Evolutionary conservation across 1,140 invertebrate genomes (phyloP).

Genomic region (Caenorhabditis latens): DNA sequence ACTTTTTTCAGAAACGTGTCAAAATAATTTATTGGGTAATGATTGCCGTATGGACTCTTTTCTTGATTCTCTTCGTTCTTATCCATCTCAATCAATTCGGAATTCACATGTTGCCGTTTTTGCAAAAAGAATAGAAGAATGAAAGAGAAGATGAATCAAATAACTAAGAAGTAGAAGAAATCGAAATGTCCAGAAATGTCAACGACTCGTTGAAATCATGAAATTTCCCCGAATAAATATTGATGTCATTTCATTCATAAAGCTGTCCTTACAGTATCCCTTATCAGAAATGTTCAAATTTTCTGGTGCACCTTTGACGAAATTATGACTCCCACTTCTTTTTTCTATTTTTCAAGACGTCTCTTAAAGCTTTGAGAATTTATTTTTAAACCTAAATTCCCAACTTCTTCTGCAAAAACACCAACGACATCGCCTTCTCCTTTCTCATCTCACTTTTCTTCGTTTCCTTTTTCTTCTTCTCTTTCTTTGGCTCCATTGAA

Average conservation of each 20-base stretch:
- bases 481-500: background rate
- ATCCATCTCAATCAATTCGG: slow-evolving; percentile 41
- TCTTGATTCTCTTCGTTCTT: slow-evolving; percentile 8
- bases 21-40: slow-evolving; percentile 4
- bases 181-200: background rate
- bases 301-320: no score
- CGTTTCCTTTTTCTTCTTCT: background rate
- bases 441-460: no score
- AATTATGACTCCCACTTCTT: no score
- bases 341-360: no score
- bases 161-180: background rate
- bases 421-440: no score
- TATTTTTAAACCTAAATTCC: no score
- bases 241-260: no score
- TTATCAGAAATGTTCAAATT: no score
- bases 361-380: no score
- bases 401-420: no score
- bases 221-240: no score
- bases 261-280: no score
- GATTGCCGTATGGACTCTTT: background rate
- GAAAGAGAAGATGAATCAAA: background rate
- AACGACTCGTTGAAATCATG: background rate
- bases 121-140: slow-evolving; percentile 14
- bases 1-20: background rate
- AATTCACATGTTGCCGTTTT: slow-evolving; percentile 36